Conservation (phyloP, 2,797 vertebrate genomes). For the Bufotes viridis region DNA sequence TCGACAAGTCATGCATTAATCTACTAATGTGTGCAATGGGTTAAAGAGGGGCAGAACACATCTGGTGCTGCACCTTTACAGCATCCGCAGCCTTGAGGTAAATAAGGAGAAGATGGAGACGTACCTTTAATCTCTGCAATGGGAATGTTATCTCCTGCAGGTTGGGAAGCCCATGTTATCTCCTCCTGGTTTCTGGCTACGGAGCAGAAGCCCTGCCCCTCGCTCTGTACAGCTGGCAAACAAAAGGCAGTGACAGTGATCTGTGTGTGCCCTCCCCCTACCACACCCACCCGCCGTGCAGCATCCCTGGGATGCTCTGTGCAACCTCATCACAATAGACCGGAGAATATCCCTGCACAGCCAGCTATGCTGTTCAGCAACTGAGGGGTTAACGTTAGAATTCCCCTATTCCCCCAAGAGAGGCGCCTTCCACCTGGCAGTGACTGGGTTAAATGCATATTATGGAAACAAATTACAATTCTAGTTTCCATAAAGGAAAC, state of each 20-base stretch:
- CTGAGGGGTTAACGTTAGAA: background rate
- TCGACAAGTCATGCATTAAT: background rate
- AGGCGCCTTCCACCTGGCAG: background rate
- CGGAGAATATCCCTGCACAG: slow-evolving; percentile 32
- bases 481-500: slow-evolving; percentile 1
- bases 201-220: slow-evolving; percentile 52
- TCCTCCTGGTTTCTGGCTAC: slow-evolving; percentile 35
- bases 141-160: slow-evolving; percentile 57
- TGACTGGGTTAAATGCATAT: background rate
- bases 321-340: slow-evolving; percentile 21
- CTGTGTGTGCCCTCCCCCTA: slow-evolving; percentile 11
- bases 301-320: slow-evolving; percentile 51
- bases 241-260: slow-evolving; percentile 59
- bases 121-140: slow-evolving; percentile 49
- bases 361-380: background rate
- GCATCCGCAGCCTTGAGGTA: background rate
- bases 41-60: background rate
- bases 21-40: background rate
- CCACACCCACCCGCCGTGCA: slow-evolving; percentile 43
- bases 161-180: slow-evolving; percentile 57
- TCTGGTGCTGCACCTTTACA: background rate
- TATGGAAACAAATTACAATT: background rate
- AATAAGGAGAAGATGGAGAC: slow-evolving; percentile 1
- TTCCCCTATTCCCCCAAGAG: background rate
- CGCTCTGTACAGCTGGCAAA: slow-evolving; percentile 56